Conservation (phyloP, 2,113 vertebrate genomes). For the Corythornis madagascariensis region DNA sequence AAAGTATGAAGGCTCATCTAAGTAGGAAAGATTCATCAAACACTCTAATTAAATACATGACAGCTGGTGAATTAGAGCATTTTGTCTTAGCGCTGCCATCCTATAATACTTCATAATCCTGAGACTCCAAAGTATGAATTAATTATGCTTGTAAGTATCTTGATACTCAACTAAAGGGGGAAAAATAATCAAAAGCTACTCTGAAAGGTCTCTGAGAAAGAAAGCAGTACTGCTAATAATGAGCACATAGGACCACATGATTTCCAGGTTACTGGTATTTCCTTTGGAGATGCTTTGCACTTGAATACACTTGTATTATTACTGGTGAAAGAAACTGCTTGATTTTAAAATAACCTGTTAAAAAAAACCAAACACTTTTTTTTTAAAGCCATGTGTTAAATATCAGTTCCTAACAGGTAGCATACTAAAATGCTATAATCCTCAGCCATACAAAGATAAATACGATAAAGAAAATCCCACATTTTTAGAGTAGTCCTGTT, state of each 20-base stretch:
- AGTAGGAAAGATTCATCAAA: constrained; percentile 73
- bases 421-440: background rate
- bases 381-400: background rate
- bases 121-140: constrained; percentile 78
- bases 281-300: background rate
- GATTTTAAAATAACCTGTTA: background rate
- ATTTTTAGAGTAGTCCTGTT: background rate
- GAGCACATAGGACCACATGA: background rate
- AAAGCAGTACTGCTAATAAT: background rate
- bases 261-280: background rate
- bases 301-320: background rate
- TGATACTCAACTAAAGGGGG: constrained; percentile 37
- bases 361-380: background rate
- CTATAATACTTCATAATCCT: constrained; percentile 79
- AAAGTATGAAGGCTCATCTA: constrained; percentile 43
- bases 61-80: constrained; percentile 81
- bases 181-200: constrained; percentile 37
- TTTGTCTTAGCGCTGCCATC: constrained; percentile 75
- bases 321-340: background rate
- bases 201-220: constrained; percentile 12
- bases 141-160: constrained; percentile 73
- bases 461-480: rapidly evolving
- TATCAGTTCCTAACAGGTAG: background rate
- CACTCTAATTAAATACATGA: constrained; percentile 82
- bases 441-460: background rate